Conservation (phyloP, 2,888 invertebrate genomes). For the Drymonia ruficornis region DNA sequence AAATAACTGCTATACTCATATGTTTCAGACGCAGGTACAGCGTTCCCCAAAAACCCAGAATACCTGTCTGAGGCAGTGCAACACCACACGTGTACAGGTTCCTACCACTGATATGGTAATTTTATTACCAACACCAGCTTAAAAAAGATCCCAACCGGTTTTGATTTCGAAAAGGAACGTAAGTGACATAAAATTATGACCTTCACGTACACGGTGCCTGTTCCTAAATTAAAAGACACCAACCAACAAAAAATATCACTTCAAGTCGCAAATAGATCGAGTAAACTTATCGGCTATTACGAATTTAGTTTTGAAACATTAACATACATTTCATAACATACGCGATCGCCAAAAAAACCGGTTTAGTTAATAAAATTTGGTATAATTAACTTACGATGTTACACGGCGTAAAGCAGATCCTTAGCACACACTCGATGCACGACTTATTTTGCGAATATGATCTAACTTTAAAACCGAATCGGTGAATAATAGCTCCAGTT, state of each 20-base stretch:
- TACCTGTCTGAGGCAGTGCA: constrained; percentile 27
- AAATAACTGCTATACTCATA: too few species aligned
- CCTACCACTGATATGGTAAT: constrained; percentile 75
- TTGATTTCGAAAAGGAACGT: constrained; percentile 75
- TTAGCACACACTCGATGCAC: constrained; percentile 61
- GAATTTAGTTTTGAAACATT: constrained; percentile 48
- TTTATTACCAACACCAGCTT: constrained; percentile 73
- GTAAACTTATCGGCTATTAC: constrained; percentile 31
- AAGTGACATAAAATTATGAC: constrained; percentile 75
- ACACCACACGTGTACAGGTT: constrained; percentile 64
- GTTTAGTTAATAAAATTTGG: constrained; percentile 41
- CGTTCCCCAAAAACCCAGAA: constrained; percentile 47
- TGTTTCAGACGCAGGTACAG: constrained; percentile 4
- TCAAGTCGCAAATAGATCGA: constrained; percentile 35
- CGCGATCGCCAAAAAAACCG: constrained; percentile 30
- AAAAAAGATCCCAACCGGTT: constrained; percentile 79
- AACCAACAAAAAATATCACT: constrained; percentile 44
- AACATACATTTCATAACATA: constrained; percentile 48
- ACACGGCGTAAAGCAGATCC: constrained; percentile 55
- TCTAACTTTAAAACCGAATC: constrained; percentile 38
- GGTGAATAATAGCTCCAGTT: constrained; percentile 43
- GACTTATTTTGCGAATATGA: constrained; percentile 43
- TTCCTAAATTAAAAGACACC: constrained; percentile 48
- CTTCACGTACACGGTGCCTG: constrained; percentile 59
- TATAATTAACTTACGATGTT: constrained; percentile 65